Evolutionary conservation across 1,140 invertebrate species (phyloP), one percentile per base, ranked within the genome.

Genomic region (Mercenaria mercenaria): DNA sequence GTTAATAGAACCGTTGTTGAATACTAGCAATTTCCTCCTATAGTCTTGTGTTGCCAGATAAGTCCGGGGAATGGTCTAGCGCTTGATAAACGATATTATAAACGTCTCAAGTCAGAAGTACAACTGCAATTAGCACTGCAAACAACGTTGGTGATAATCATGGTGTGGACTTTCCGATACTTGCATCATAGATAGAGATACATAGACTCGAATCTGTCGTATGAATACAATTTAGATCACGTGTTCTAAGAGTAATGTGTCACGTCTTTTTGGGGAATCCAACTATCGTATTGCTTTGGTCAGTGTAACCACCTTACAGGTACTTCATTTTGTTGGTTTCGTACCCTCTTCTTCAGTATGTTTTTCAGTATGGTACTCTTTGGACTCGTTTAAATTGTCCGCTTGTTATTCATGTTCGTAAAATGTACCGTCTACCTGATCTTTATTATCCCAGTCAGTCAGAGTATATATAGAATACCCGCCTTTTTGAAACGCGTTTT

Each of bases 241-340:
- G 43, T 47, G 43, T 3, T n/a, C 61, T 64, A 61, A 34, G 32
- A 29, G 50, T 61, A 81, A 8, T 61, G 29, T 37, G 52, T 34
- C 18, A 81, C 10, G 56, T 81, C 59, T 2, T 11, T 52, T 81
- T 81, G 52, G 0, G 79, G 79, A 8, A 83, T 83, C 81, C 81
- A 83, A 6, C n/a, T 18, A 39, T 69, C 81, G 29, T 69, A 83
- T 32, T 83, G 67, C 20, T 81, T 83, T 47, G 59, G 81, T 61
- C 81, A 83, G 29, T 83, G 81, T 34, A 83, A 47, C 81, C 81
- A 69, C 11, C 39, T 11, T n/a, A 83, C 64, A 18, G 69, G 34
- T 50, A 83, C 41, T 83, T 83, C 81, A 20, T 34, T 29, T 47
- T 47, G 43, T 47, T 47, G 6, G 43, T 47, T 47, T 47, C 43